A percentile compares a stretch with the other conserved stretches of the same genome.
Conservation (phyloP, 1,140 invertebrate species). For the Akabosia matsudoensis region DNA sequence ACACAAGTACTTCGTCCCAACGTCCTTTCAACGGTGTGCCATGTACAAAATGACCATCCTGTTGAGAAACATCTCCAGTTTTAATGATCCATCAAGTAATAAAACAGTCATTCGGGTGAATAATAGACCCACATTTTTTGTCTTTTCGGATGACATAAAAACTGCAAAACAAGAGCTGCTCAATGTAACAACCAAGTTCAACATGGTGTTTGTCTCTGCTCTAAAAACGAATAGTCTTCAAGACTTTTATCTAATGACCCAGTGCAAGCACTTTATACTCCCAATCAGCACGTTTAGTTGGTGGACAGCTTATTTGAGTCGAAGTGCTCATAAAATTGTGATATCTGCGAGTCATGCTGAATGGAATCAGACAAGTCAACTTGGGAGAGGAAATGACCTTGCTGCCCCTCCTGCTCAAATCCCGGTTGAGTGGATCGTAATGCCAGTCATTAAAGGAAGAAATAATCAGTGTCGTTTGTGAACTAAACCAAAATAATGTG, state of each 20-base stretch:
- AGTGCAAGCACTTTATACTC: conserved; percentile 32
- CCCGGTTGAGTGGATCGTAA: no score
- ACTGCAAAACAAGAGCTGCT: background rate
- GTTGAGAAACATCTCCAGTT: background rate
- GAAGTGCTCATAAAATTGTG: conserved; percentile 21
- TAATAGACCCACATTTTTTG: conserved; percentile 32
- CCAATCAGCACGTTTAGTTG: conserved; percentile 29
- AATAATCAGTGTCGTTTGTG: no score
- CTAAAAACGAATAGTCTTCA: background rate
- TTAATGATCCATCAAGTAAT: no score
- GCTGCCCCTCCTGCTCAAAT: no score
- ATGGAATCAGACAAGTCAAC: no score
- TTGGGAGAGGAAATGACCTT: no score
- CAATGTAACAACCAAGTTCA: background rate
- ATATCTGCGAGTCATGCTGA: no score
- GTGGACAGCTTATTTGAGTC: conserved; percentile 35
- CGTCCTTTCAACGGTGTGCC: background rate
- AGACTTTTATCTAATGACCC: conserved; percentile 35
- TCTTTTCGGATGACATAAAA: conserved; percentile 33
- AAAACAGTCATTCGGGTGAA: no score
- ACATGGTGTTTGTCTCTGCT: background rate
- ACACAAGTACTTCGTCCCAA: background rate
- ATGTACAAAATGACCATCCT: background rate
- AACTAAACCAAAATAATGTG: no score
- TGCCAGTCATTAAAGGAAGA: no score